Base-by-base conservation (phyloP, 2,888 invertebrate genomes). In the Apamea sordens region DNA sequence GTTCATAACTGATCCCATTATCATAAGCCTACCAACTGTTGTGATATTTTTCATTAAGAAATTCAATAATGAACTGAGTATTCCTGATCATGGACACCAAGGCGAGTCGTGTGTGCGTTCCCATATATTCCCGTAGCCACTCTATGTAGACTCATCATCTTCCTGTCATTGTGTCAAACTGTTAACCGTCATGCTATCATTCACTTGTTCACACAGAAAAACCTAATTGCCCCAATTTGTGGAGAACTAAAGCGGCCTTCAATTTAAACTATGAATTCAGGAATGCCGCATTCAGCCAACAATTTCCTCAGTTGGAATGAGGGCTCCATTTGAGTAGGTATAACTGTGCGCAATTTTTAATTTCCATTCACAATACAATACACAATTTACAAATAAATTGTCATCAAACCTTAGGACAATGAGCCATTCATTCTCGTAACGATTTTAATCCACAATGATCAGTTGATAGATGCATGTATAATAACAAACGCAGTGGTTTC, bases 351-450 rank as follows among this genome's bases (percentile, higher is more conserved):
- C 10, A 21, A 53, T 53, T 68, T 59, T 18, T 13, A 61, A 73
- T 61, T 36, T 28, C n/a, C 21, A 56, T 69, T 56, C 10, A 53
- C n/a, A n/a, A n/a, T n/a, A n/a, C 28, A 61, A 64, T 69, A 63
- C 50, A 53, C 11, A 80, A 80, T 65, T 50, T 71, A 56, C 47
- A 36, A 79, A 41, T 41, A 13, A 44, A 50, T 71, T 32, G 18
- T 53, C 59, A 73, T 32, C 59, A 53, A 59, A 75, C 5, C 3
- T 41, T 68, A 63, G 47, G 71, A 82, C 76, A 82, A 83, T 83
- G 71, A 63, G 47, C n/a, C 10, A 81, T 70, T 74, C 56, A 73
- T 70, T 69, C 56, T 32, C 21, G 21, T 28, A 71, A 61, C 44
- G 11, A 53, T 56, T 47, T 79, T 36, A 56, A 36, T n/a, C 41